A percentile compares a stretch with the other conserved stretches of the same genome.
These are phyloP conservation scores for Psettodes erumei DNA, from an alignment of 2,113 vertebrate species.

Conservation along the genomic window DNA sequence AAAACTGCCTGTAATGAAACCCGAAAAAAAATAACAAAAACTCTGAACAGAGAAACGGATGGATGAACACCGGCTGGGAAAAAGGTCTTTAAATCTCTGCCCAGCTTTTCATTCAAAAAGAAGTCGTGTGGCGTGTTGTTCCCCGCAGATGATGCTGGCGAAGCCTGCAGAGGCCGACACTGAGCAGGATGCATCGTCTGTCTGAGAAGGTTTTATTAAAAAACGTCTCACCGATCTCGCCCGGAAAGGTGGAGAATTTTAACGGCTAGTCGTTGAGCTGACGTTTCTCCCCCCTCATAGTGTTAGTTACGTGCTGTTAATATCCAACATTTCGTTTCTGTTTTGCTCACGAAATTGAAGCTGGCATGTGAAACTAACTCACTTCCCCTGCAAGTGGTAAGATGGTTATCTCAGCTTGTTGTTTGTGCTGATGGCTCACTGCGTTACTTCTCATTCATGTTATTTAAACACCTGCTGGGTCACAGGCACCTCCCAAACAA, in stretches of 20 bases:
- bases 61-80: neutral
- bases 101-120: neutral
- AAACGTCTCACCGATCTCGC: neutral
- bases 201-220: slow-evolving; percentile 11
- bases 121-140: neutral
- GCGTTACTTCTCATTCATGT: too few species aligned
- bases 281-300: too few species aligned
- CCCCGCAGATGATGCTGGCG: neutral
- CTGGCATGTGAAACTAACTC: too few species aligned
- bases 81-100: neutral
- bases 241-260: neutral
- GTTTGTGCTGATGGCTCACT: too few species aligned
- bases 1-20: neutral
- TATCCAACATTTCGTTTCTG: too few species aligned
- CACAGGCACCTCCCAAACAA: too few species aligned
- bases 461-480: too few species aligned
- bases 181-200: neutral
- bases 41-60: neutral
- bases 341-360: too few species aligned
- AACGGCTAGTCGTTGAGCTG: too few species aligned
- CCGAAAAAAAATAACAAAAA: neutral
- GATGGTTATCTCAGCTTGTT: too few species aligned
- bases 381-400: too few species aligned
- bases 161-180: neutral
- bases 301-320: too few species aligned